Percentiles rank a stretch among this genome's conserved stretches.
Conservation (phyloP, 2,113 vertebrate species). For the Craseonycteris thonglongyai region DNA sequence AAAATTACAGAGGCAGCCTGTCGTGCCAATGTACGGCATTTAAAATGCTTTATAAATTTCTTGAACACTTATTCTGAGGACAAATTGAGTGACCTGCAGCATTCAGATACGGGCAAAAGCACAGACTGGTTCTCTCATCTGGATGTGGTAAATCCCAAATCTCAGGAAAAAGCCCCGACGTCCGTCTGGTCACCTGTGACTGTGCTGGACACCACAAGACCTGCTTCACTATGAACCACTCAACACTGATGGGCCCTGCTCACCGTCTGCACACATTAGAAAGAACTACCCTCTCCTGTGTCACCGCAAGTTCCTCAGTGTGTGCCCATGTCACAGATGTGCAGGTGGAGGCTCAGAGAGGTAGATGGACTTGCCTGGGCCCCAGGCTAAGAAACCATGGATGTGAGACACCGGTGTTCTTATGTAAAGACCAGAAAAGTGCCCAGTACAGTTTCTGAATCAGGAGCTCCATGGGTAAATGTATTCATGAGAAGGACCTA, state of each 20-base stretch:
- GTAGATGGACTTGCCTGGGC: rapidly evolving
- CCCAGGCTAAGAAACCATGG: neutral
- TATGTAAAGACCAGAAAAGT: neutral
- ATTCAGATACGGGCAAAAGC: neutral
- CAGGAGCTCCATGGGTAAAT: neutral
- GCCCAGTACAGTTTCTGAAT: neutral
- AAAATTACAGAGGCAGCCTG: neutral
- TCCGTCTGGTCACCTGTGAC: too few species aligned
- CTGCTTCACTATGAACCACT: neutral
- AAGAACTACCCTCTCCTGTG: rapidly evolving
- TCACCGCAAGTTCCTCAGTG: rapidly evolving
- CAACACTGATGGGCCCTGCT: rapidly evolving
- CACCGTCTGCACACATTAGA: rapidly evolving
- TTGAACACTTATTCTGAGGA: neutral
- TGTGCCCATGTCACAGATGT: too few species aligned
- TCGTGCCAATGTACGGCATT: neutral
- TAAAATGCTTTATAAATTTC: neutral
- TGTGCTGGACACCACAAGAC: neutral
- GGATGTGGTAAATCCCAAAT: neutral
- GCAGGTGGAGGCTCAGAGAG: neutral
- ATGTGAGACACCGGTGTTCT: rapidly evolving
- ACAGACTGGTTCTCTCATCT: neutral
- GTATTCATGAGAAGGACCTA: rapidly evolving
- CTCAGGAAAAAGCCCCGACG: neutral
- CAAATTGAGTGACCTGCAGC: neutral